Base-by-base conservation (phyloP, 92 coral and sea anemone genomes). In the Hydrozoanthus gracilis region DNA sequence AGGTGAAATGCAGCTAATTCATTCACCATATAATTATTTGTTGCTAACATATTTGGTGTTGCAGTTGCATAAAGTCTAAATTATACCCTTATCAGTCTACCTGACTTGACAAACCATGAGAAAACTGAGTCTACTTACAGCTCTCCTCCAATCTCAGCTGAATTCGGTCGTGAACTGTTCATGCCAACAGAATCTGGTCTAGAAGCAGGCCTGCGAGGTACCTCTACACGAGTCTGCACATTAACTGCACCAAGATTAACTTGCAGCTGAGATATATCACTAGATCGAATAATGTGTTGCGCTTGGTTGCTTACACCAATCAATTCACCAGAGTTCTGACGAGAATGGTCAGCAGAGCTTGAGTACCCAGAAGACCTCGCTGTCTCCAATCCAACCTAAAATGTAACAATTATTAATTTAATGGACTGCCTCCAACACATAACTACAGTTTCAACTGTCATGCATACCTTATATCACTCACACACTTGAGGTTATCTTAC, bases 141-240 rank as follows among this genome's bases (percentile, higher is more conserved):
- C 68, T 94, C 98, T 85, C 87, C 93, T 88, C 94, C 95, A 61
- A 92, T 20, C 20, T 94, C 98, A 16, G 94, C 95, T 12, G 98
- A 94, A 73, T 79, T 91, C 7, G 98, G 98, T 56, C 98, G 83
- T 3, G 95, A 83, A 8, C 83, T 83, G 12, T 79, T 87, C 10
- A 15, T 10, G 16, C 75, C 74, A 16, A 39, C 74, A 64, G 58
- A 47, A 64, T 47, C 44, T 2, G 39, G 62, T 54, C 73, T 67
- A 10, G 72, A 50, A 12, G 75, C 50, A 17, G 20, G 44, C 66
- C 85, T 80, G 17, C 66, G 74, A 0, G 85, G 73, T 2, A 48
- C 54, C 51, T 47, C 85, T 46, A 52, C 61, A 7, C 73, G 69
- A 51, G 85, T 51, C 55, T 64, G 73, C 4, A 74, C 64, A 74